Evolutionary conservation across 2,113 vertebrate genomes (phyloP).

Genomic region (Conger conger): DNA sequence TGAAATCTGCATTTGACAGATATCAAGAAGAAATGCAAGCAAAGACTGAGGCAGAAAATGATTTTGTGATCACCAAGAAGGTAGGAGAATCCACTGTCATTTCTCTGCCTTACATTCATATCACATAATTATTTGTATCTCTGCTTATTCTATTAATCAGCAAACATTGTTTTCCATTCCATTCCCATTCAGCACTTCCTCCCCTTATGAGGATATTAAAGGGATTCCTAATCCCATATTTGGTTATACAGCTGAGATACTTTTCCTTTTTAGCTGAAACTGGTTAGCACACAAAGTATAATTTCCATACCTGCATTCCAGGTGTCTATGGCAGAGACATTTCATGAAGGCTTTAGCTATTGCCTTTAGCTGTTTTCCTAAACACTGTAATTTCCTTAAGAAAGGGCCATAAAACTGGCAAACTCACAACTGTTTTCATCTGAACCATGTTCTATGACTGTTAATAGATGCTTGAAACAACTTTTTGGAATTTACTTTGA

Average conservation of each 20-base stretch:
- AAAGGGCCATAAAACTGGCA: background rate
- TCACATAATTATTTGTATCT: background rate
- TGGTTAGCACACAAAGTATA: background rate
- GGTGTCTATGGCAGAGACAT: background rate
- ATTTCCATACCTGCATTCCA: background rate
- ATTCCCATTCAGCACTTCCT: background rate
- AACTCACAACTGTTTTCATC: background rate
- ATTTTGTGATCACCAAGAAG: conserved; percentile 71
- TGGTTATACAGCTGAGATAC: background rate
- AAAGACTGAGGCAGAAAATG: conserved; percentile 63
- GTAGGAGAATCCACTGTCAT: conserved; percentile 35
- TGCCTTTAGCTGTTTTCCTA: background rate
- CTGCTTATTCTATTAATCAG: background rate
- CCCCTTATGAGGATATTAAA: background rate
- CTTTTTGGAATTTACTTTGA: background rate
- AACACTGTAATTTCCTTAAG: background rate
- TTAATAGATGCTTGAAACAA: background rate
- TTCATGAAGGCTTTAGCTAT: background rate
- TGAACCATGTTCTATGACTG: background rate
- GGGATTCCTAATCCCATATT: background rate
- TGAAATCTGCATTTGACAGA: conserved; percentile 48
- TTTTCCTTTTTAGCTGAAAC: background rate
- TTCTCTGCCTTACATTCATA: background rate
- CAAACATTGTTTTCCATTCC: background rate
- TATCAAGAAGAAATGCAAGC: conserved; percentile 61